A percentile compares a stretch with the other conserved stretches of the same genome.
These are phyloP conservation scores for Tinea trinotella DNA, from an alignment of 2,888 invertebrate genomes.

Conservation along the genomic window DNA sequence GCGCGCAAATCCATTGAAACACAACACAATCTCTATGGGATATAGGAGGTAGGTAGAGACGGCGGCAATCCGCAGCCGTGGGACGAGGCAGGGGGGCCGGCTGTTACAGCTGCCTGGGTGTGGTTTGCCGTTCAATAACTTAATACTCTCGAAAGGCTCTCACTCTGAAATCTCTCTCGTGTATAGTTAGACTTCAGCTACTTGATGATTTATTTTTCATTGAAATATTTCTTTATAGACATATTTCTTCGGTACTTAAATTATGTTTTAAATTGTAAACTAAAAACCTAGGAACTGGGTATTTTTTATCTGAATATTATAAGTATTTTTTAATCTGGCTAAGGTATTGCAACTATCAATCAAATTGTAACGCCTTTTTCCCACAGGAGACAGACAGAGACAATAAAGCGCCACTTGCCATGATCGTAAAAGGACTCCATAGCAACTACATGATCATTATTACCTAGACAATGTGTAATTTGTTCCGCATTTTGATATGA, in stretches of 20 bases:
- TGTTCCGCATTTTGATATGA: too few species aligned
- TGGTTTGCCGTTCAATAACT: slow-evolving; percentile 74
- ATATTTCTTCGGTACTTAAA: too few species aligned
- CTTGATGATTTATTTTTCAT: slow-evolving; percentile 24
- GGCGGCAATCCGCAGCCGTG: slow-evolving; percentile 17
- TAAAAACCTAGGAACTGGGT: background rate
- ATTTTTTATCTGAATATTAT: background rate
- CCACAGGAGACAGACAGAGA: too few species aligned
- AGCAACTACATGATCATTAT: too few species aligned
- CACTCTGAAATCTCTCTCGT: slow-evolving; percentile 67
- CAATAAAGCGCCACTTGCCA: too few species aligned
- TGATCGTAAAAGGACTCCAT: too few species aligned
- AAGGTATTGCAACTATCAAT: too few species aligned
- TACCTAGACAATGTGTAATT: too few species aligned
- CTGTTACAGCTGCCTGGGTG: slow-evolving; percentile 65
- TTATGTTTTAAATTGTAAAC: too few species aligned
- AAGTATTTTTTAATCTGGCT: too few species aligned
- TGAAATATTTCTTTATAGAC: too few species aligned
- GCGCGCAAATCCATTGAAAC: slow-evolving; percentile 36
- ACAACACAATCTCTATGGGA: slow-evolving; percentile 30
- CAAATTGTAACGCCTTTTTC: too few species aligned
- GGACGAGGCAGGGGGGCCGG: slow-evolving; percentile 26
- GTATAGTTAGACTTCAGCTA: slow-evolving; percentile 40
- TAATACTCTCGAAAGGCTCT: slow-evolving; percentile 72
- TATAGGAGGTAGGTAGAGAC: background rate